Percentiles rank a stretch among this genome's conserved stretches.
These are phyloP conservation scores for Synanthedon tipuliformis DNA, from an alignment of 2,888 invertebrate species.

Conservation along the genomic window DNA sequence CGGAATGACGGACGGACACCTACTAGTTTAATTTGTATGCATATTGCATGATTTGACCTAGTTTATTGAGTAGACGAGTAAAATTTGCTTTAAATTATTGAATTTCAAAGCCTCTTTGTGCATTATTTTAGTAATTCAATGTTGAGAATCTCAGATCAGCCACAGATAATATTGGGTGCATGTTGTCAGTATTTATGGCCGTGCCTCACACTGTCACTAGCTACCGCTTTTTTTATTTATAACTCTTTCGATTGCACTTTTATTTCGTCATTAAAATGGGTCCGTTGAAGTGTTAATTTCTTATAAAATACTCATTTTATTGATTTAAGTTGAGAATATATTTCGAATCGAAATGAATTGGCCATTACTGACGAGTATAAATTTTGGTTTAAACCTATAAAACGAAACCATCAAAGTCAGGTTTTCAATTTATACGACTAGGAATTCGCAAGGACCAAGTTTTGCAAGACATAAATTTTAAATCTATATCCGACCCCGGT, in stretches of 20 bases:
- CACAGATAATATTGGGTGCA: neutral
- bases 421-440: slow-evolving; percentile 10
- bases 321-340: neutral
- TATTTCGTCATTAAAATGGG: slow-evolving; percentile 8
- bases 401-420: slow-evolving; percentile 1
- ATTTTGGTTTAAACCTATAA: neutral
- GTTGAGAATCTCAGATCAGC: neutral
- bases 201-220: slow-evolving; percentile 5
- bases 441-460: slow-evolving; percentile 11
- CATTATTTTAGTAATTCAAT: neutral
- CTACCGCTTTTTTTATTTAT: neutral
- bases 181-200: slow-evolving; percentile 5
- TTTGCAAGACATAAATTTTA: slow-evolving; percentile 6
- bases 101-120: too few relatives aligned
- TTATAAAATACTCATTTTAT: neutral
- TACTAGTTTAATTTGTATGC: too few relatives aligned
- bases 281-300: slow-evolving; percentile 14
- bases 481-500: slow-evolving; percentile 12
- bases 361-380: neutral
- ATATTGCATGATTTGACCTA: too few relatives aligned
- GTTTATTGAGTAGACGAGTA: too few relatives aligned
- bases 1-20: too few relatives aligned
- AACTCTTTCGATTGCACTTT: slow-evolving; percentile 4
- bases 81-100: too few relatives aligned
- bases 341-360: neutral